Base-by-base conservation (phyloP, 2,113 vertebrate species). In the Irena cyanogastra region DNA sequence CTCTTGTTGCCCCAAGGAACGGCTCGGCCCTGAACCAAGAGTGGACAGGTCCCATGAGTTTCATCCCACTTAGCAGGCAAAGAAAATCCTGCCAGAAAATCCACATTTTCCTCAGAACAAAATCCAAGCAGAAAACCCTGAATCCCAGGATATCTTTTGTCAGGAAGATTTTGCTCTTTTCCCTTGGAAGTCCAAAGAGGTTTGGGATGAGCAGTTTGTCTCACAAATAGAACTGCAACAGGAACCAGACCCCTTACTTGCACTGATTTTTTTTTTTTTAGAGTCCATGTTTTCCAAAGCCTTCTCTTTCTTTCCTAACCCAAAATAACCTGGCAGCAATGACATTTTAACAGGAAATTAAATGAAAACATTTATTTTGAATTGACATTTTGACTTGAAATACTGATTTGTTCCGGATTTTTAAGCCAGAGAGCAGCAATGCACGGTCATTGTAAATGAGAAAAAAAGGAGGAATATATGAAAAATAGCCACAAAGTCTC, bases 281-380 rank as follows among this genome's bases (percentile, higher is more conserved):
- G 19, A 81, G 18, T 5, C 45, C 6, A 1, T 47, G 14, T 60
- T 94, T 92, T 87, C 44, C n/a, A 49, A 53, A 92, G 19, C 57
- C 31, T 28, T 44, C 42, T 65, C 27, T 79, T 33, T 33, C 44
- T 74, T 54, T 24, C 52, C 31, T 56, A 23, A 17, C 53, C 42
- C 47, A 82, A 94, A 96, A 95, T 89, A 91, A 95, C 76, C 83
- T 42, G 49, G 57, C 78, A 95, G 95, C 87, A 10, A 35, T 95
- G 94, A 96, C 94, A 96, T 97, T 97, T 95, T 90, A 94, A 39
- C 37, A 33, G 87, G 87, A 91, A 96, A 95, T 95, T 79, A 95
- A 94, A 97, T 86, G 91, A 92, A 96, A 95, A 94, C 90, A 79
- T 94, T 96, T 95, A 89, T 95, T 97, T 95, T 60, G 83, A 93